Conservation (phyloP, 2,888 invertebrate genomes). For the Quadroppia sp. region DNA sequence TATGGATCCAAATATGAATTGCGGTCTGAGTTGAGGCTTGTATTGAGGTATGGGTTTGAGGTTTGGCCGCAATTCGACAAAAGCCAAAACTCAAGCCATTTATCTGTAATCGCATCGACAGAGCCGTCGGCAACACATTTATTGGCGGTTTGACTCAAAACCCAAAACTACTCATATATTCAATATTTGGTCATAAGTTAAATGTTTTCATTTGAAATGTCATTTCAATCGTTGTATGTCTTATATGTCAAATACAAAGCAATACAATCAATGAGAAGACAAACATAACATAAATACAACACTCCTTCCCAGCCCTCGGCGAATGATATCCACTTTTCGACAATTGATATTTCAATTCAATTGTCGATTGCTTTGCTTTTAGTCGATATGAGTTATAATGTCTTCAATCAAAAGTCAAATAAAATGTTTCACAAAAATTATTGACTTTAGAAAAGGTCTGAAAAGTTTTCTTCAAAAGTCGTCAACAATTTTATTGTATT, state of each 20-base stretch:
- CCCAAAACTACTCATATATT: background rate
- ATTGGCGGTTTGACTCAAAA: constrained; percentile 10
- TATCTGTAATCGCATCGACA: background rate
- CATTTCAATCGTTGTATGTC: background rate
- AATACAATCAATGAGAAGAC: too few species aligned
- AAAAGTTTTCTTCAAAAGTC: background rate
- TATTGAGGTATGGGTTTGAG: constrained; percentile 15
- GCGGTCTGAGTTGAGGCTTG: background rate
- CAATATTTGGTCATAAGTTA: constrained; percentile 10
- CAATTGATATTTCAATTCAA: constrained; percentile 16
- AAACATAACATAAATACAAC: too few species aligned
- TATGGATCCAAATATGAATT: constrained; percentile 4
- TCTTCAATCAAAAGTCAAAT: background rate
- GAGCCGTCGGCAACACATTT: background rate
- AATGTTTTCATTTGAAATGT: constrained; percentile 1
- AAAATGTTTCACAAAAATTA: background rate
- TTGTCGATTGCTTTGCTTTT: background rate
- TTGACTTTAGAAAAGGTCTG: background rate
- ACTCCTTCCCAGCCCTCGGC: too few species aligned
- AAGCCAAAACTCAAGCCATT: background rate
- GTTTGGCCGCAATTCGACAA: constrained; percentile 12
- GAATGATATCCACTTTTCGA: background rate
- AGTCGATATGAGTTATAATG: background rate
- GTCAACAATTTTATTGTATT: background rate
- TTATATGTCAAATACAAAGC: too few species aligned